Evolutionary conservation across 2,888 invertebrate species (phyloP), one percentile per base, ranked within the genome.

Genomic region (Catonia carolina): DNA sequence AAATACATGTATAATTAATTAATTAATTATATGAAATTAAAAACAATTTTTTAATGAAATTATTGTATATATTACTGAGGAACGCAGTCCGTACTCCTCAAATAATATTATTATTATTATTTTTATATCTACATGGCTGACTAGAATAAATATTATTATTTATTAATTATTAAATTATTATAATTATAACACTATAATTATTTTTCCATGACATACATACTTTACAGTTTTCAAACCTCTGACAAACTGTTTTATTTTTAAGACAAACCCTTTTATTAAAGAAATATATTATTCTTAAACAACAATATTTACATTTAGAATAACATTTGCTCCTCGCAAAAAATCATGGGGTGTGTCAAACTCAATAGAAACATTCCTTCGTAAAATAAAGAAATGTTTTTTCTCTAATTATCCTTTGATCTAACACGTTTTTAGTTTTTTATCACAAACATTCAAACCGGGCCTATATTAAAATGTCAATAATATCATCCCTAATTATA

Each of bases 301-400:
- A 76, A 76, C 75, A 76, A 75, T 77, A 77, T 77, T 73, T 77
- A 77, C 76, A 77, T 77, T 77, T 77, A 77, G 76, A 77, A 76
- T 76, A 73, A 75, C 62, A 64, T 61, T 64, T 61, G 27, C 27
- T 27, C 27, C 27, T 27, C 27, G 27, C 27, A 27, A 27, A 27
- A 27, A 27, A 27, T 27, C 27, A 27, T 27, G 5, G 27, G 27
- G 27, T 27, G 27, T 27, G 27, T 27, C 27, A 8, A 6, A 8
- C 27, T 27, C 27, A 27, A 27, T 27, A 8, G 27, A 27, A 27
- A 8, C 27, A 27, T 27, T 27, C 27, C 27, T 27, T 27, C 4
- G 8, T 27, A 8, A 27, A 27, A 27, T 6, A 27, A 27, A 27
- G 27, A 27, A 27, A 6, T 27, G 8, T 8, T 6, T n/a, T 27